Conservation (phyloP, 2,888 invertebrate genomes). For the Mythimna impura region DNA sequence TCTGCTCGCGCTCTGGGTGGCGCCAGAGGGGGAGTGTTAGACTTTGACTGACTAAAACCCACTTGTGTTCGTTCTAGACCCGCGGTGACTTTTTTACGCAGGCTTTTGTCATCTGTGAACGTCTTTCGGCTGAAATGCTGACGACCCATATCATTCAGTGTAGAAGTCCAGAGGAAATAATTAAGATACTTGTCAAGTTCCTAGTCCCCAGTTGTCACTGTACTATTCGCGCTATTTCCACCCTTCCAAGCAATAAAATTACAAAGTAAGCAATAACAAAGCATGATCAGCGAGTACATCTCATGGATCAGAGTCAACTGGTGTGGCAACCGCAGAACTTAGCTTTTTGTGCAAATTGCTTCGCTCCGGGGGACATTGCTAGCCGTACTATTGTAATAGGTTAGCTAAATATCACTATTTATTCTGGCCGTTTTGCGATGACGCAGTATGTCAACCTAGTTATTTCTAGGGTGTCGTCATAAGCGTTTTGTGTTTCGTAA, state of each 20-base stretch:
- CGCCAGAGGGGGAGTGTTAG: too few relatives aligned
- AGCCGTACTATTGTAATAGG: slow-evolving; percentile 55
- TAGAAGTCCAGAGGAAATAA: neutral
- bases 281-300: slow-evolving; percentile 44
- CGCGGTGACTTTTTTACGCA: neutral
- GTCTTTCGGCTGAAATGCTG: neutral
- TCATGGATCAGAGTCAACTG: slow-evolving; percentile 41
- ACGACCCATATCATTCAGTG: neutral
- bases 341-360: slow-evolving; percentile 65
- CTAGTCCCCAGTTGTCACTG: neutral
- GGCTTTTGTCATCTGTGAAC: neutral
- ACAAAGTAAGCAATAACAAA: slow-evolving; percentile 41
- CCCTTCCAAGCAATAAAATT: slow-evolving; percentile 9
- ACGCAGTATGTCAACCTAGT: slow-evolving; percentile 20
- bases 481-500: slow-evolving; percentile 5
- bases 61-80: too few relatives aligned
- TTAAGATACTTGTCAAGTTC: neutral
- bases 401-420: slow-evolving; percentile 62
- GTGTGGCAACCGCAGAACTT: slow-evolving; percentile 52
- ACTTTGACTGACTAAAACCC: too few relatives aligned
- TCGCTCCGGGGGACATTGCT: slow-evolving; percentile 61
- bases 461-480: slow-evolving; percentile 30
- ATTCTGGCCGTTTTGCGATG: slow-evolving; percentile 48
- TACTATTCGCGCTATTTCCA: slow-evolving; percentile 2
- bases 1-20: too few relatives aligned